phyloP scores from a whole-genome alignment of 2,888 invertebrate species.

The Abscondita cerata region DNA sequence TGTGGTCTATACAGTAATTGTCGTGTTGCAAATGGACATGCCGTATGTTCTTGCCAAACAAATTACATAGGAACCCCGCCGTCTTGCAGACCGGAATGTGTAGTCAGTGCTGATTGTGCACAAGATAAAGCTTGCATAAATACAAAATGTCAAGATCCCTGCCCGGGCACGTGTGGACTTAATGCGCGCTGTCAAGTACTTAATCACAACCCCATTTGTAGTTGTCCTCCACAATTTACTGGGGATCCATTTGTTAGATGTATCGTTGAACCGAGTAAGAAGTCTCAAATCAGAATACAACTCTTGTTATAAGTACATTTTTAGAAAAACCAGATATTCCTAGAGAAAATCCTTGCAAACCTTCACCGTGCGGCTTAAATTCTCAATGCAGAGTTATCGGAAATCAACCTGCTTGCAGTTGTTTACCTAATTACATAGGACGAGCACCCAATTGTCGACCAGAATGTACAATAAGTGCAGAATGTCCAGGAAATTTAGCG shows the following conservation, averaged over 20 bases:
- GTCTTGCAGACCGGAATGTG: slow-evolving; percentile 81
- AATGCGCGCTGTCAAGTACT: slow-evolving; percentile 84
- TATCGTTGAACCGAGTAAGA: slow-evolving; percentile 71
- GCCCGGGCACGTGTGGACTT: slow-evolving; percentile 81
- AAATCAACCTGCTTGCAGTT: slow-evolving; percentile 81
- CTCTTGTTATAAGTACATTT: slow-evolving; percentile 48
- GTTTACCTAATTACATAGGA: slow-evolving; percentile 79
- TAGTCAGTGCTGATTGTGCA: slow-evolving; percentile 82
- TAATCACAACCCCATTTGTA: slow-evolving; percentile 86
- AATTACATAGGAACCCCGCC: slow-evolving; percentile 81
- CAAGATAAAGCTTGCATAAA: slow-evolving; percentile 81
- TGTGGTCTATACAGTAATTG: slow-evolving; percentile 85
- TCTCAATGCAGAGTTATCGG: slow-evolving; percentile 81
- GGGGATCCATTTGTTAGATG: slow-evolving; percentile 86
- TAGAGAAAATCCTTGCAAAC: slow-evolving; percentile 76
- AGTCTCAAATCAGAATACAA: not conserved
- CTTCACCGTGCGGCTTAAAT: slow-evolving; percentile 85
- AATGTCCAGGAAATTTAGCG: slow-evolving; percentile 83
- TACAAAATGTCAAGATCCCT: slow-evolving; percentile 83
- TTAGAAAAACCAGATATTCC: slow-evolving; percentile 64
- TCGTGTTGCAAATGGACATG: slow-evolving; percentile 73
- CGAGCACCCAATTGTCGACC: slow-evolving; percentile 86
- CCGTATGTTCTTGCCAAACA: slow-evolving; percentile 80
- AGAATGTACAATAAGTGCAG: slow-evolving; percentile 84
- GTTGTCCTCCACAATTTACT: slow-evolving; percentile 74